Evolutionary conservation across 2,888 invertebrate genomes (phyloP).

Genomic region (Drosophila rellima): DNA sequence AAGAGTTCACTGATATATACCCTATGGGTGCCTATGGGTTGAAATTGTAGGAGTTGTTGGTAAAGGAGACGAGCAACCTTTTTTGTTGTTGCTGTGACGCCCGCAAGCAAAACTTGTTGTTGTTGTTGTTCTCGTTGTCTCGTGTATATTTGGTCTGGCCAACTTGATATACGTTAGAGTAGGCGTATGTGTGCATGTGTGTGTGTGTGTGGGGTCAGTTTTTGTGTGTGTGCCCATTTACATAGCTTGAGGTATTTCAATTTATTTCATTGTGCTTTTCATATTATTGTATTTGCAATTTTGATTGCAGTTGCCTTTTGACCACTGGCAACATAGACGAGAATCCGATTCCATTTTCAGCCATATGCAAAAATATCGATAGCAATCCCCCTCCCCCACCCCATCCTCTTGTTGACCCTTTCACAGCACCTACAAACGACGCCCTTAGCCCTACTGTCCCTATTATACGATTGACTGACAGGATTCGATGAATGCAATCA

Average conservation of each 20-base stretch:
- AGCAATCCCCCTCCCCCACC: slow-evolving; percentile 3
- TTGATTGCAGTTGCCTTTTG: slow-evolving; percentile 79
- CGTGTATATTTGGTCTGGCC: slow-evolving; percentile 43
- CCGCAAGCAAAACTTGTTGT: slow-evolving; percentile 36
- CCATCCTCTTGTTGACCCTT: background rate
- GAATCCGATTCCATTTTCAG: slow-evolving; percentile 40
- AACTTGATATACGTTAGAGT: slow-evolving; percentile 45
- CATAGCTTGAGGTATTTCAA: slow-evolving; percentile 81
- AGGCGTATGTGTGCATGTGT: slow-evolving; percentile 26
- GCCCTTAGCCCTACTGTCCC: background rate
- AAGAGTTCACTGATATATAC: slow-evolving; percentile 42
- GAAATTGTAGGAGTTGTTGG: slow-evolving; percentile 30
- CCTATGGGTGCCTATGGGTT: slow-evolving; percentile 37
- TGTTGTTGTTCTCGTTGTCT: slow-evolving; percentile 34
- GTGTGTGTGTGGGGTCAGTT: slow-evolving; percentile 34
- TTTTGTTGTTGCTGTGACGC: slow-evolving; percentile 39
- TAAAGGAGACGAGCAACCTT: slow-evolving; percentile 39
- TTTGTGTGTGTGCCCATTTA: slow-evolving; percentile 68
- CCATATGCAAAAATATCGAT: slow-evolving; percentile 68
- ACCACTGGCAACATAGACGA: slow-evolving; percentile 51
- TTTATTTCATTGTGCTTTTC: slow-evolving; percentile 82
- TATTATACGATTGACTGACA: slow-evolving; percentile 38
- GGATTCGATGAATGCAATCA: slow-evolving; percentile 41
- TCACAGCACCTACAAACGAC: background rate
- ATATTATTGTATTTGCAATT: slow-evolving; percentile 82